Evolutionary conservation across 1,140 invertebrate genomes (phyloP), one percentile per base, ranked within the genome.

Genomic region (Megalonaias nervosa): DNA sequence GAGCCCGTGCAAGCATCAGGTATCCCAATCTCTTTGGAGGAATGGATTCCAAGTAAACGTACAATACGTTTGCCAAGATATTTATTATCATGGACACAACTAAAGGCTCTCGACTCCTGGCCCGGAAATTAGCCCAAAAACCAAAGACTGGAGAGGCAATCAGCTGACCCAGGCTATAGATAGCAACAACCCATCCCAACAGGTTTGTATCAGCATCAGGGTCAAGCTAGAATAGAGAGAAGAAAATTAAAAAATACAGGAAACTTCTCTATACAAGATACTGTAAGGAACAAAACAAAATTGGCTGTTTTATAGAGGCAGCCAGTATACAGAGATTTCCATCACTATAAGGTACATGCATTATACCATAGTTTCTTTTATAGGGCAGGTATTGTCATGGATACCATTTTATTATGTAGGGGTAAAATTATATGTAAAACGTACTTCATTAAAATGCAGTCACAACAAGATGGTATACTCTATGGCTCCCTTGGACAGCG

Each of bases 151-250:
- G 96, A 11, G 96, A 97, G 84, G 96, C 96, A 57, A 97, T 87
- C 93, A 97, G 94, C 92, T 97, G 96, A 6, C 95, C 96, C 48
- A 97, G 91, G 57, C 96, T 96, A 92, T 97, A 97, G 16, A 95
- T 94, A 19, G 96, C 96, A 26, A 97, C 95, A 17, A 96, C 94
- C 85, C 94, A 94, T 31, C 96, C 96, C 92, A 97, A 94, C 85
- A 95, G 95, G 89, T 95, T 94, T 87, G 97, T 96, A 65, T 93
- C 94, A 17, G 95, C 93, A 19, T 91, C 91, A 66, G 93, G 93
- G 91, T 97, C 96, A 84, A 97, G 87, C 96, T 97, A 89, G 75
- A 93, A 92, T 86, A n/a, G 73, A 3, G 67, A 67, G 12, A 64
- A 59, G 55, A 26, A 21, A 26, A 59, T 57, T 55, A 62, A 13